phyloP scores from a whole-genome alignment of 2,888 invertebrate species.

The Amblyjoppa proteus region DNA sequence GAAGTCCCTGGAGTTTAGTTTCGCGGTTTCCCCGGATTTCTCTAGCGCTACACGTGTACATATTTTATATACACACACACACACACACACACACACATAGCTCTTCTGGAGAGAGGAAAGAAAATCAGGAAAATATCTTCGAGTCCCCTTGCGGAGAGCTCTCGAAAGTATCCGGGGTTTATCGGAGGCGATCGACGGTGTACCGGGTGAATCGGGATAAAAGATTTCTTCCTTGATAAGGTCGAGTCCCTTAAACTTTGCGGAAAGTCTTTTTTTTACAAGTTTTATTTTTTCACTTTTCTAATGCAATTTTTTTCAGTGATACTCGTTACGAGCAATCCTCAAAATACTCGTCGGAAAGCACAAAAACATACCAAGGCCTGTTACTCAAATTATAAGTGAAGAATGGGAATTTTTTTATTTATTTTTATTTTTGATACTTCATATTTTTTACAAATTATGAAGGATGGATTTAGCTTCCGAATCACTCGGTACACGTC shows the following conservation, averaged over 20 bases:
- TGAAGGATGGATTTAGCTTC: background rate
- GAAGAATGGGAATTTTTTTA: background rate
- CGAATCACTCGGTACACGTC: slow-evolving; percentile 21
- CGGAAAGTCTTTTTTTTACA: background rate
- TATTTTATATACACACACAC: slow-evolving; percentile 4
- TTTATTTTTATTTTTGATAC: background rate
- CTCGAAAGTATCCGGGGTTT: background rate
- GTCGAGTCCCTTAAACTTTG: background rate
- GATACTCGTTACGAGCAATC: background rate
- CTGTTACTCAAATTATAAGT: background rate
- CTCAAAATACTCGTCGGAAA: background rate
- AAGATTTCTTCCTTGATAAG: background rate
- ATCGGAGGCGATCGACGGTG: background rate
- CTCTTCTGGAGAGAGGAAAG: slow-evolving; percentile 6
- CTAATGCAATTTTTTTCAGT: background rate
- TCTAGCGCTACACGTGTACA: slow-evolving; percentile 11
- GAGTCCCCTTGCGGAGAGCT: slow-evolving; percentile 36
- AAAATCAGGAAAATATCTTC: slow-evolving; percentile 19
- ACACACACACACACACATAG: background rate
- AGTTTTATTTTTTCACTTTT: background rate
- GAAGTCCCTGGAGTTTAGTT: slow-evolving; percentile 43
- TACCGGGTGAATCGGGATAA: slow-evolving; percentile 15
- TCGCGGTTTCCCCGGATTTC: slow-evolving; percentile 19
- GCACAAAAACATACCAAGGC: background rate
- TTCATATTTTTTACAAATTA: too few relatives aligned